Conservation (phyloP, 2,888 invertebrate genomes). For the Synanthedon formicaeformis region DNA sequence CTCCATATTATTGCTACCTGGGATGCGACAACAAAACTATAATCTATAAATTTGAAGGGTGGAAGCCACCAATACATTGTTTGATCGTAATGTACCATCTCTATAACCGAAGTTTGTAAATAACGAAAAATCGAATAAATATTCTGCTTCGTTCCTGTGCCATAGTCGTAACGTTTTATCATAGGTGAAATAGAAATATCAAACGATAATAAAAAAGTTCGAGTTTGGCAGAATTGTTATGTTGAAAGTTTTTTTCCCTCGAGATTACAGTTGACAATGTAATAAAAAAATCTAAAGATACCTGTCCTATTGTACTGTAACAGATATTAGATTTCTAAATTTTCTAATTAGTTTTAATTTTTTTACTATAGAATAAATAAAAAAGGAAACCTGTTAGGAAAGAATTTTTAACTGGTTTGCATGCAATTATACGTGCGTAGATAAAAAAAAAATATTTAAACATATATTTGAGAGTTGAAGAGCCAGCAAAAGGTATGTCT, state of each 20-base stretch:
- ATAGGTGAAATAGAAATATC: slow-evolving; percentile 64
- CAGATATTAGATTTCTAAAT: too few relatives aligned
- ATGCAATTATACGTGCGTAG: too few relatives aligned
- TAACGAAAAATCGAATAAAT: slow-evolving; percentile 60
- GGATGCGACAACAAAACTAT: not conserved
- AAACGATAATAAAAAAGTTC: slow-evolving; percentile 53
- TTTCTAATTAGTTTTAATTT: too few relatives aligned
- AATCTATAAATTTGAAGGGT: slow-evolving; percentile 13
- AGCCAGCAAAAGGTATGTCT: slow-evolving; percentile 2
- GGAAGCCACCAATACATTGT: slow-evolving; percentile 34
- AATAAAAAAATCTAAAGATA: too few relatives aligned
- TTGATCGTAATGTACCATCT: slow-evolving; percentile 41
- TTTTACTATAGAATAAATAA: not conserved
- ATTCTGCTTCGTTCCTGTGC: slow-evolving; percentile 22
- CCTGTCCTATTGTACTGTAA: too few relatives aligned
- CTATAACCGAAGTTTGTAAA: slow-evolving; percentile 58
- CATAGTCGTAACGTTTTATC: slow-evolving; percentile 56
- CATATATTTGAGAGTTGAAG: slow-evolving; percentile 6
- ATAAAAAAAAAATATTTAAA: too few relatives aligned
- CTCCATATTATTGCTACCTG: too few relatives aligned
- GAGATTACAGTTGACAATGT: too few relatives aligned
- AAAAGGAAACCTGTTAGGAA: too few relatives aligned
- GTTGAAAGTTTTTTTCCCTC: slow-evolving; percentile 27
- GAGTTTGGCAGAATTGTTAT: slow-evolving; percentile 33
- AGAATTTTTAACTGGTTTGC: too few relatives aligned